phyloP scores from a whole-genome alignment of 2,797 vertebrate genomes.

The Etheostoma nigrum region DNA sequence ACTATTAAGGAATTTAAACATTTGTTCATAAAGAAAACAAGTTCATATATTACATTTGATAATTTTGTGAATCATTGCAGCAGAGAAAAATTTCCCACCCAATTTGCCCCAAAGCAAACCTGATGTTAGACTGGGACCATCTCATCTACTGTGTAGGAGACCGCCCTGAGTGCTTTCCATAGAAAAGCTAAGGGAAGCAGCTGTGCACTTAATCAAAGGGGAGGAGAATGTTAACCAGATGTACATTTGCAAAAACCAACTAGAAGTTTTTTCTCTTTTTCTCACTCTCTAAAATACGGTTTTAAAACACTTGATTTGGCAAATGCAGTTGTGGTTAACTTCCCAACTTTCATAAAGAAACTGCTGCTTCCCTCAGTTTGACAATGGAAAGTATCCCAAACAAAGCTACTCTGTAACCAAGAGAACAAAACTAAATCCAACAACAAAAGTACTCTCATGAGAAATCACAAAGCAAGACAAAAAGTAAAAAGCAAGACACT shows the following conservation, averaged over 20 bases:
- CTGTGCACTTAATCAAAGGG: background rate
- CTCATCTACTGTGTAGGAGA: background rate
- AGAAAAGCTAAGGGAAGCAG: background rate
- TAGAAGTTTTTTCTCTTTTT: background rate
- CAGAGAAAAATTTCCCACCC: background rate
- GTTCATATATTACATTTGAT: background rate
- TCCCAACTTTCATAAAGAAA: too few relatives aligned
- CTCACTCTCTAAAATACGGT: too few relatives aligned
- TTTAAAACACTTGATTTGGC: conserved; percentile 4
- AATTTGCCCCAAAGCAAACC: background rate
- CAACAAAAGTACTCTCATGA: background rate
- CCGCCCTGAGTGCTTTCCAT: too few relatives aligned
- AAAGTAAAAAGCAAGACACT: background rate
- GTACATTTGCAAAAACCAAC: background rate
- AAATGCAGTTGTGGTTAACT: background rate
- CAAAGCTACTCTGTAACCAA: background rate
- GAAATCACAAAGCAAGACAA: background rate
- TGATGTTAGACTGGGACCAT: background rate
- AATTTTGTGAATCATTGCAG: conserved; percentile 4
- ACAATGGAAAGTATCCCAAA: background rate
- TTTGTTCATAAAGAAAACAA: background rate
- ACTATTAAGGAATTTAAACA: background rate
- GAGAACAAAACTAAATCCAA: background rate
- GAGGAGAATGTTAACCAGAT: background rate
- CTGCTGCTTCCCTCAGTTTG: background rate